Base-by-base conservation (phyloP, 2,888 invertebrate species). In the Erannis defoliaria region DNA sequence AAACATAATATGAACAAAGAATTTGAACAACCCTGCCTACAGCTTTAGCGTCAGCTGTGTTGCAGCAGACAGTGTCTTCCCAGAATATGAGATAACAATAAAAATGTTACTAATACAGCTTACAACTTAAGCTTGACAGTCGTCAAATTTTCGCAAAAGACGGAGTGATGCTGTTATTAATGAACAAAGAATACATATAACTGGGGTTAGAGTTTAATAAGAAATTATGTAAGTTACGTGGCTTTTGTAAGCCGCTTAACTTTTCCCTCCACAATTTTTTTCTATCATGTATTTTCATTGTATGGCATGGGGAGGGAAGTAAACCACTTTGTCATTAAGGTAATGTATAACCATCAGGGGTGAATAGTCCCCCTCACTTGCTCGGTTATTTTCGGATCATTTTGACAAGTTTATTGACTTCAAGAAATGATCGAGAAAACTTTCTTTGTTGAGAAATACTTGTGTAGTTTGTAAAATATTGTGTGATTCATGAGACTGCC, bases 271-370 rank as follows among this genome's bases (percentile, higher is more conserved):
- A 33, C 5, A 18, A n/a, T 62, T 69, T 67, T 70, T 73, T 75
- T 72, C 67, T 64, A 53, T 55, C 61, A 64, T 72, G 76, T 75
- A 75, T 76, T 75, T 74, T 77, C 73, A 65, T 76, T 76, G 74
- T 62, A 75, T 62, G 68, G 74, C 61, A 75, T 62, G 68, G 62
- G 64, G 66, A 71, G 74, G 75, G 74, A 78, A 78, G 67, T 74
- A 69, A 72, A 74, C 70, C 73, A 75, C 72, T 77, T 74, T 69
- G 74, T 80, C 73, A 78, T 82, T 77, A 78, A 53, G 64, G 68
- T 75, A 75, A 69, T 69, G 65, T 74, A 67, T 66, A 45, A 55
- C 55, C 71, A 64, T 53, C 62, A 66, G 72, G 77, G 77, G 78
- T 69, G 64, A 71, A 66, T 66, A 63, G 67, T 66, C 67, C 68